Evolutionary conservation across 1,140 invertebrate species (phyloP), one percentile per base, ranked within the genome.

Genomic region (Drosophila varians): DNA sequence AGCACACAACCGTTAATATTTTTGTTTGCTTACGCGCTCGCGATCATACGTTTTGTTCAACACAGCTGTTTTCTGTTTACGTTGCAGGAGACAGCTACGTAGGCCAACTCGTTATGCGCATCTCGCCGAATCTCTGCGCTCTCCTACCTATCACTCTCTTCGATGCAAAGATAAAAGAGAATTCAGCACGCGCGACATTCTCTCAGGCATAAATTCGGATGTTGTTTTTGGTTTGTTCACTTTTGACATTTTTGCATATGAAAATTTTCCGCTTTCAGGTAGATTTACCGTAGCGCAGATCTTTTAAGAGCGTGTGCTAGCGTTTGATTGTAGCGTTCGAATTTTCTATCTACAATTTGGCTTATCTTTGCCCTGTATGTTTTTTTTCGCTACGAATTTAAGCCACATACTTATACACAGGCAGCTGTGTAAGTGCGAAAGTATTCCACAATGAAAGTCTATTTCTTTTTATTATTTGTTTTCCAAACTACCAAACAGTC

Each of bases 191-290:
- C 36, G 26, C 40, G 26, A 45, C 49, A 56, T 56, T 51, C 74
- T 60, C 36, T 74, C 71, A n/a, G 53, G 70, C 34, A 65, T 65
- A 53, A 74, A 65, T 84, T 57, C 34, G 18, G 26, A 53, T 60
- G 34, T 78, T 79, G 69, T 68, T 79, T 56, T 52, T 64, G 53
- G 47, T 75, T 79, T 68, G 73, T 77, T 87, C 77, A 87, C 83
- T 87, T 87, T 87, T 87, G 82, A 87, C 82, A 87, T 87, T 87
- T 87, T 87, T 87, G 83, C 83, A 77, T 74, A 87, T 55, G 61
- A 75, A 87, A 87, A 87, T 87, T 87, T 87, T 87, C 82, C 82
- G 82, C 83, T 87, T 75, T 87, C 82, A 82, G 82, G 82, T 87
- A 87, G 60, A 74, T 86, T 79, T 86, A 86, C 73, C 72, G 76